Base-by-base conservation (phyloP, 2,888 invertebrate genomes). In the Dusona sp. region DNA sequence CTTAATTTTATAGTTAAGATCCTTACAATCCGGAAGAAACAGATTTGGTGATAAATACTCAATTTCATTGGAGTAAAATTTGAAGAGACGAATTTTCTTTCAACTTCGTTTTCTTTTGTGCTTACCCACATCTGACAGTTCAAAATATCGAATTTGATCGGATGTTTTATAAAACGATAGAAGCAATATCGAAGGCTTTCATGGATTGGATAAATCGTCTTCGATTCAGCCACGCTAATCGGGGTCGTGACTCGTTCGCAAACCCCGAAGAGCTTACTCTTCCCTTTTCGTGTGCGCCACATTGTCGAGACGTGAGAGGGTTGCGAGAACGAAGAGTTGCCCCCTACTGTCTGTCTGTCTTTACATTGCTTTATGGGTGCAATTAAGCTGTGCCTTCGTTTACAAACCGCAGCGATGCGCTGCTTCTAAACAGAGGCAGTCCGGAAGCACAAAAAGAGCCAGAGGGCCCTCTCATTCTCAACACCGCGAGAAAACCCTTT, bases 351-450 rank as follows among this genome's bases (percentile, higher is more conserved):
- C 54, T 67, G 65, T 45, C 72, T 67, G 79, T 72, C 78, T 78
- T 75, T 65, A 72, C 72, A 85, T 38, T 85, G 85, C 82, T 90
- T 86, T 89, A 89, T 86, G 87, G 68, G 51, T 65, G 89, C 88
- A 91, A 91, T 91, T 90, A 91, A 90, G 88, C 85, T 81, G 84
- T 87, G 85, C 81, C 78, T 86, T 86, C 85, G 88, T 87, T 87
- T 86, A 83, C 86, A 85, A 90, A 91, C 91, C 90, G 88, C 91
- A 90, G 61, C 89, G 88, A 91, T 90, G 89, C 90, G 85, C 86
- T 81, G 72, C 78, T 38, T 38, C 22, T 22, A 38, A 67, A 67
- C 38, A n/a, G 36, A 11, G 67, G 70, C 64, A 38, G 72, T 83
- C 75, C 86, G 88, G 38, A 51, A 45, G 38, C 8, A 57, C 33